Percentiles rank a stretch among this genome's conserved stretches.
phyloP scores from a whole-genome alignment of 2,888 invertebrate genomes.

The Cantharis flavilabris region DNA sequence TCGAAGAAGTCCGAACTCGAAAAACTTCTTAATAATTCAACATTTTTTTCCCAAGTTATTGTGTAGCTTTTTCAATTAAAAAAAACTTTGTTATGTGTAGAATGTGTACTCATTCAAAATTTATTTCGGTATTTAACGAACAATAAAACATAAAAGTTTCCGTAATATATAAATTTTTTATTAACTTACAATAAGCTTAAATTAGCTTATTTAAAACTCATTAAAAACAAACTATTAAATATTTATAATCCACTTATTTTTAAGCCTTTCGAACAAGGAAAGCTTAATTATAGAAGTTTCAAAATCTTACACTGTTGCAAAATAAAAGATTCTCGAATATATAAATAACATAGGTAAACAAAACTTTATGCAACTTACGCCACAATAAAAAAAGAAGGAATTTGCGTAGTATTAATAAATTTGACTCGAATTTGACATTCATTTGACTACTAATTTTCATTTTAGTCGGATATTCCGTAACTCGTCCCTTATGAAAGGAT shows the following conservation, averaged over 20 bases:
- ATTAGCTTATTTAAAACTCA: neutral
- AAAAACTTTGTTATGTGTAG: neutral
- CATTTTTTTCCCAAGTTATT: too few relatives aligned
- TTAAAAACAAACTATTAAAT: neutral
- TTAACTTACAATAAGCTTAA: neutral
- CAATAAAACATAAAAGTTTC: neutral
- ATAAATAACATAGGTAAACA: too few relatives aligned
- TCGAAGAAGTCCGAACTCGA: too few relatives aligned
- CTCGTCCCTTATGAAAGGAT: too few relatives aligned
- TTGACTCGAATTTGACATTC: too few relatives aligned
- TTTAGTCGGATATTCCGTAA: too few relatives aligned
- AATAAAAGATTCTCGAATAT: too few relatives aligned
- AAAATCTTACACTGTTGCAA: neutral
- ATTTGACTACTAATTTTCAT: too few relatives aligned
- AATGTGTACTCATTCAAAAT: neutral
- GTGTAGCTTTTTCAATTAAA: neutral
- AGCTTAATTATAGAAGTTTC: neutral
- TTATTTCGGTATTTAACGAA: neutral
- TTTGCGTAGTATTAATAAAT: too few relatives aligned
- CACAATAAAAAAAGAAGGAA: too few relatives aligned
- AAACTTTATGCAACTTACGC: too few relatives aligned
- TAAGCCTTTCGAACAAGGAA: neutral
- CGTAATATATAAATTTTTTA: neutral
- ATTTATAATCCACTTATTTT: neutral
- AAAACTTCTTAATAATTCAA: too few relatives aligned